Evolutionary conservation across 1,140 invertebrate genomes (phyloP).

Genomic region (Ceratosolen solmsi): DNA sequence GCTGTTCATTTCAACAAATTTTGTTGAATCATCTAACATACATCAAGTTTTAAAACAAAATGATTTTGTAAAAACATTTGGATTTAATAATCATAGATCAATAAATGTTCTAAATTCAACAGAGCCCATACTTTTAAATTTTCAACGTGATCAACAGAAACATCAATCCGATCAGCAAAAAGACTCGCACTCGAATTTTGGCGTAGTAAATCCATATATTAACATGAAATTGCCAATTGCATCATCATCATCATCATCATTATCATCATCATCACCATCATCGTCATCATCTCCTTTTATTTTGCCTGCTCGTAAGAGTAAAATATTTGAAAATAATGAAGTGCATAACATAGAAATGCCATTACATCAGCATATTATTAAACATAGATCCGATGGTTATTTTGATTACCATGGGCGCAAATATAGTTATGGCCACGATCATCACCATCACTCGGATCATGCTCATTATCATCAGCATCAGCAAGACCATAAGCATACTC

Average conservation of each 20-base stretch:
- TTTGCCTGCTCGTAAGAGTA: neutral
- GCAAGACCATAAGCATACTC: slow-evolving; percentile 27
- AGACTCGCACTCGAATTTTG: neutral
- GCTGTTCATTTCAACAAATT: slow-evolving; percentile 33
- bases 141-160: slow-evolving; percentile 10
- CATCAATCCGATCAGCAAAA: neutral
- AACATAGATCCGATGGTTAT: slow-evolving; percentile 4
- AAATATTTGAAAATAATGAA: neutral
- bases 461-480: slow-evolving; percentile 30
- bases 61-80: slow-evolving; percentile 1
- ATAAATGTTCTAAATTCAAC: slow-evolving; percentile 18
- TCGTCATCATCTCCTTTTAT: too few species aligned
- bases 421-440: slow-evolving; percentile 4
- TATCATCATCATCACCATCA: too few species aligned
- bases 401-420: neutral
- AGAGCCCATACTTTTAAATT: neutral
- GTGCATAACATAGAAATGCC: slow-evolving; percentile 16
- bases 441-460: slow-evolving; percentile 23
- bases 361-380: slow-evolving; percentile 1
- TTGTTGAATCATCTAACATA: slow-evolving; percentile 26
- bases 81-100: slow-evolving; percentile 13
- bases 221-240: neutral
- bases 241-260: too few species aligned
- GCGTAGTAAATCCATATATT: neutral
- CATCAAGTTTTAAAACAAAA: slow-evolving; percentile 3